Percentiles rank a stretch among this genome's conserved stretches.
Evolutionary conservation across 2,113 vertebrate genomes (phyloP).

Genomic region (Tonatia bakeri): DNA sequence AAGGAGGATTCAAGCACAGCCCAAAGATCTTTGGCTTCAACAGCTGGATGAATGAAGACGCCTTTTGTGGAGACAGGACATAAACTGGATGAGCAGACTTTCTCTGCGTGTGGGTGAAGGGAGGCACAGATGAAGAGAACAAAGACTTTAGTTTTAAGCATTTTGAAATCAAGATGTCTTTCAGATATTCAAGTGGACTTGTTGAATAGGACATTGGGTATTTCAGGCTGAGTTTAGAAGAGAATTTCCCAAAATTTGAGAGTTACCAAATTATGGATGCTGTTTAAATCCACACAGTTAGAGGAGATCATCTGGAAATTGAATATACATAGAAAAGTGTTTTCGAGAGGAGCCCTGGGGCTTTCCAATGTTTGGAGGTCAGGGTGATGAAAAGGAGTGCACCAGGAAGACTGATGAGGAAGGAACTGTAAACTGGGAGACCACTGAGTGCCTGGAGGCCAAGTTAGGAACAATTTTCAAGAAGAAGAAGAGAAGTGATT

Average conservation of each 20-base stretch:
- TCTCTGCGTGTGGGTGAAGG: no score
- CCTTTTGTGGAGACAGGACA: rapidly evolving
- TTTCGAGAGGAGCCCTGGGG: background rate
- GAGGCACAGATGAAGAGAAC: background rate
- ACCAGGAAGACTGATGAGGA: background rate
- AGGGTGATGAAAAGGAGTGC: background rate
- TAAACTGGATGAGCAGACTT: background rate
- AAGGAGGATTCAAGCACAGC: background rate
- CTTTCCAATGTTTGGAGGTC: background rate
- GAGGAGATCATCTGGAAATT: background rate
- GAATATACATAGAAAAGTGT: background rate
- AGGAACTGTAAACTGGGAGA: background rate
- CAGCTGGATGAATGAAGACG: background rate
- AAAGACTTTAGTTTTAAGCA: background rate
- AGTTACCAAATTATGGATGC: background rate
- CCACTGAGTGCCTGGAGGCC: background rate
- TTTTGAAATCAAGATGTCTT: background rate
- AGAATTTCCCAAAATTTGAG: background rate
- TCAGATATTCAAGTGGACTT: background rate
- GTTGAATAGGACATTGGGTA: background rate
- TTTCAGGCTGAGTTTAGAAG: background rate
- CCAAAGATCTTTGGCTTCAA: background rate
- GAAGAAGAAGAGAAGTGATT: background rate
- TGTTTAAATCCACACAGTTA: background rate
- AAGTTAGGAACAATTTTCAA: background rate